Conservation (phyloP, 2,888 invertebrate species). For the Cataglyphis albicans region DNA sequence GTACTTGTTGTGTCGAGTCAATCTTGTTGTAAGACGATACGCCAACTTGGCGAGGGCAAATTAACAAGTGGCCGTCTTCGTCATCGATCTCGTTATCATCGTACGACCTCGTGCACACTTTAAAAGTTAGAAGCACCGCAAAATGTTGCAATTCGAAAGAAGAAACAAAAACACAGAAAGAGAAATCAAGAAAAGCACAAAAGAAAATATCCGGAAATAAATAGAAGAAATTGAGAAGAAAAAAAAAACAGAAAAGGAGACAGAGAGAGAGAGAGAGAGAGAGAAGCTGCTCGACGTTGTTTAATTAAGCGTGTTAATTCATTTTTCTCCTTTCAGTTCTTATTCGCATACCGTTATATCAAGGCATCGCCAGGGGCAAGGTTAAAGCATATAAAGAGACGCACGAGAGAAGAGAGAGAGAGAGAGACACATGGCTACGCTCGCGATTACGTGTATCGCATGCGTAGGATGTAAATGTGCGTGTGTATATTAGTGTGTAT, state of each 20-base stretch:
- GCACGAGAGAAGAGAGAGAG: neutral
- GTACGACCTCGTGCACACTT: neutral
- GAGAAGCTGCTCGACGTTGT: neutral
- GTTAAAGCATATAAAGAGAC: constrained; percentile 61
- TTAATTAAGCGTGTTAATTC: constrained; percentile 64
- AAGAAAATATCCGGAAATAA: constrained; percentile 11
- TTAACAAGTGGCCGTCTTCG: constrained; percentile 35
- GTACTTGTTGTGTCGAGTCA: constrained; percentile 35
- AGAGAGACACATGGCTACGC: constrained; percentile 37
- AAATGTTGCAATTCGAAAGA: neutral
- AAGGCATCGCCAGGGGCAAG: constrained; percentile 53
- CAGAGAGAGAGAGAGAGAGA: neutral
- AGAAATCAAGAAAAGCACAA: neutral
- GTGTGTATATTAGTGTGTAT: neutral
- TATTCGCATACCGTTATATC: constrained; percentile 45
- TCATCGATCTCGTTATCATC: constrained; percentile 19
- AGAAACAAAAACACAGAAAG: neutral
- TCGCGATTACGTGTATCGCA: constrained; percentile 37
- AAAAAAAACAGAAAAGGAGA: neutral
- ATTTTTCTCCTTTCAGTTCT: constrained; percentile 28
- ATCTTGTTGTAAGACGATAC: constrained; percentile 33
- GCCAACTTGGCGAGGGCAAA: constrained; percentile 48
- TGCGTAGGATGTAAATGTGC: constrained; percentile 20
- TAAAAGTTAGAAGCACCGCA: neutral
- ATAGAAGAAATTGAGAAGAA: neutral